Evolutionary conservation across 2,888 invertebrate species (phyloP), one percentile per base, ranked within the genome.

Genomic region (Petrolisthes manimaculis): DNA sequence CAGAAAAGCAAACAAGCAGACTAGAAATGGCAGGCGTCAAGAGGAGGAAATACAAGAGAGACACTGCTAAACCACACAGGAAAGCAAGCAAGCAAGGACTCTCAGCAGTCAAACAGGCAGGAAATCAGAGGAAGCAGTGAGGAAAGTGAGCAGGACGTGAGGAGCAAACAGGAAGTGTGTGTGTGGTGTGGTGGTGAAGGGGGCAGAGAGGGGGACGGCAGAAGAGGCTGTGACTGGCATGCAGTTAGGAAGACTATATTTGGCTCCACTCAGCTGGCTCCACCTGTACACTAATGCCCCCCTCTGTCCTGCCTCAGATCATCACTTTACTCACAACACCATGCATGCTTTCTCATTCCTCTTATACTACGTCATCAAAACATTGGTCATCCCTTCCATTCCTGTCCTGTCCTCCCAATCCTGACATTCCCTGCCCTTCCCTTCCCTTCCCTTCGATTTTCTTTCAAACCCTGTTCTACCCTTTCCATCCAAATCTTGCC

Each of bases 201-300:
- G 5, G 21, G 3, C 14, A 6, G 37, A 6, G 24, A 14, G 77
- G 5, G 24, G 14, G 56, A n/a, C n/a, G n/a, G n/a, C n/a, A n/a
- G n/a, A n/a, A n/a, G n/a, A n/a, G n/a, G n/a, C n/a, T 53, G 5
- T 5, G 6, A 55, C 9, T 79, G 54, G 56, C 56, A 24, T 56
- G n/a, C 5, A 80, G 61, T 80, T 12, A 80, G n/a, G 12, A n/a
- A 80, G 56, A 24, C 56, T 81, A 67, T 67, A 61, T 67, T 61
- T 81, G 67, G 81, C 81, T 8, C 14, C 14, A 12, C 81, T 81
- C 81, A 81, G 81, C 81, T 81, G 81, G 81, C 81, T 67, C 24
- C 81, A 81, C 81, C 81, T 81, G 81, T 61, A 24, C 81, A 67
- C 67, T 5, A 18, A 71, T 71, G 12, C n/a, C n/a, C 71, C 71